Base-by-base conservation (phyloP, 2,888 invertebrate species). In the Stenoptilia bipunctidactyla region DNA sequence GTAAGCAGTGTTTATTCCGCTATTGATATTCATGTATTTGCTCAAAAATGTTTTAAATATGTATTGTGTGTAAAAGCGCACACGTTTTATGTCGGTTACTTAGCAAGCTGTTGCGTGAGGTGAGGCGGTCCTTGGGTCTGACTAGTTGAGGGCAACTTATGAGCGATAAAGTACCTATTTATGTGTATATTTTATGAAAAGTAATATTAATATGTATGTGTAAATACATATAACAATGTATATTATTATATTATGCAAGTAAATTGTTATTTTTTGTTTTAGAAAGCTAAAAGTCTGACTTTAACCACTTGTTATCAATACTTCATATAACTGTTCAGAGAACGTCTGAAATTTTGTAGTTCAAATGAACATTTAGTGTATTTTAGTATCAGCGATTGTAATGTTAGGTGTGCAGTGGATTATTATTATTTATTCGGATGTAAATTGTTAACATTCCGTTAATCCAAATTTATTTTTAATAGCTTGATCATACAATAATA, bases 251-350 rank as follows among this genome's bases (percentile, higher is more conserved):
- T 64, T 79, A 73, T 79, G 66, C 71, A 73, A 71, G 68, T 79
- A 69, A 76, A 76, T 75, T 76, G 77, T 79, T 79, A 77, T 66
- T 67, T 63, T 66, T 62, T 71, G 61, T 71, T 75, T 79, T 76
- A 58, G 66, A 66, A 73, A 67, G 72, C 72, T 75, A 70, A 79
- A 82, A 82, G 83, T 82, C 82, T 82, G 83, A 83, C 82, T 82
- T 80, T 74, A 69, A 74, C 73, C 70, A 73, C 69, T 79, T 79
- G 80, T 82, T 80, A 56, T 55, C 43, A 20, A 8, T 20, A 45
- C 51, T 58, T 69, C 69, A 66, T 71, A 65, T 67, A 60, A 58
- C 66, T 67, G 20, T 71, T 76, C 77, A 74, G 74, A 74, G 66
- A 55, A 51, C 51, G 56, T 76, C 75, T 79, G 74, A 73, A 69